Percentiles rank a stretch among this genome's conserved stretches.
These are phyloP conservation scores for Chelmon rostratus DNA, from an alignment of 2,797 vertebrate genomes.

Conservation along the genomic window DNA sequence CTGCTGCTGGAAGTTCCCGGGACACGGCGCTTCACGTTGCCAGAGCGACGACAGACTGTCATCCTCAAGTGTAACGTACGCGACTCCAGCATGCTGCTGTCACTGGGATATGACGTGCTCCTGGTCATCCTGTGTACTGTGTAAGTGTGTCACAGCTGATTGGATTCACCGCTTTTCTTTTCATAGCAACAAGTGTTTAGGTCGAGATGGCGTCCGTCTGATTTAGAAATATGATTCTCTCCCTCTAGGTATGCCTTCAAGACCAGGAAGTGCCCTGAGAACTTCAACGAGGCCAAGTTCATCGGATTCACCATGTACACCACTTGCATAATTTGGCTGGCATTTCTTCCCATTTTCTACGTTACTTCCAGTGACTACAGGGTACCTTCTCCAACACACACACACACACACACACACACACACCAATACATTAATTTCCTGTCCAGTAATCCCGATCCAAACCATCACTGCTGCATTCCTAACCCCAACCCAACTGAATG, in stretches of 20 bases:
- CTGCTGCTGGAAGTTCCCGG: slow-evolving; percentile 95
- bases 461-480: neutral
- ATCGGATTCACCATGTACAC: slow-evolving; percentile 99
- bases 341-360: slow-evolving; percentile 99
- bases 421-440: neutral
- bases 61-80: slow-evolving; percentile 98
- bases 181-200: neutral
- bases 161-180: neutral
- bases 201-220: neutral
- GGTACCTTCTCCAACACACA: slow-evolving; percentile 83
- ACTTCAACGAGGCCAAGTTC: slow-evolving; percentile 99
- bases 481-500: neutral
- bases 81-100: slow-evolving; percentile 98
- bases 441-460: neutral
- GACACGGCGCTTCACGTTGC: slow-evolving; percentile 93
- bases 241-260: slow-evolving; percentile 92
- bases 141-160: slow-evolving; percentile 71
- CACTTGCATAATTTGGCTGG: slow-evolving; percentile 99
- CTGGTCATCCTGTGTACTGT: slow-evolving; percentile 98
- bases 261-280: slow-evolving; percentile 99
- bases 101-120: slow-evolving; percentile 95
- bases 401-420: slow-evolving; percentile 29
- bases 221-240: slow-evolving; percentile 31
- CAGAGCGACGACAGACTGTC: slow-evolving; percentile 96
- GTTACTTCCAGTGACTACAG: slow-evolving; percentile 99